These are phyloP conservation scores for Pogoniulus pusillus DNA, from an alignment of 2,797 vertebrate genomes.

Conservation along the genomic window DNA sequence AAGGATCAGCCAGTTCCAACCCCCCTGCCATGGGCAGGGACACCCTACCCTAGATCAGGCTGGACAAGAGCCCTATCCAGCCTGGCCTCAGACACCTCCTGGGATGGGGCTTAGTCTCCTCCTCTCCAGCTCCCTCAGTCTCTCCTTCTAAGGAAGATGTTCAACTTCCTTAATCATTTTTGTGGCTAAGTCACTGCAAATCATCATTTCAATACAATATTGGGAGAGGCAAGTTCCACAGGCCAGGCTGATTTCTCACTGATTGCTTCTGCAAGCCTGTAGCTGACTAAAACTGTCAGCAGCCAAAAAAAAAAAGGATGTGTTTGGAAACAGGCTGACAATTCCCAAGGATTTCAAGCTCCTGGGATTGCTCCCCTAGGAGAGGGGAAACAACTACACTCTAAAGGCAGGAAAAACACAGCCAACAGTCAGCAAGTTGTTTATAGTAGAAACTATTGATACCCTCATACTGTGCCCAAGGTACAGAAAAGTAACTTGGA, in stretches of 20 bases:
- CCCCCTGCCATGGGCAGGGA: too few relatives aligned
- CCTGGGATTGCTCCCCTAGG: not conserved
- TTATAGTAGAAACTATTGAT: slow-evolving; percentile 13
- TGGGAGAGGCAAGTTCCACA: not conserved
- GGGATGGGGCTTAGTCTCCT: too few relatives aligned
- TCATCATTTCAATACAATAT: not conserved
- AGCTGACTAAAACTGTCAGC: not conserved
- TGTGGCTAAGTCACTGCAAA: not conserved
- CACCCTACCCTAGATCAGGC: too few relatives aligned
- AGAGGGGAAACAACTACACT: slow-evolving; percentile 38
- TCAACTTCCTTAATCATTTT: too few relatives aligned
- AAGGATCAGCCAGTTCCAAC: too few relatives aligned
- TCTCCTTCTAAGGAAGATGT: too few relatives aligned
- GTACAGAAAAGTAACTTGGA: slow-evolving; percentile 22
- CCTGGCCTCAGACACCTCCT: too few relatives aligned
- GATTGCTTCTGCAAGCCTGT: not conserved
- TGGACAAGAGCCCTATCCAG: too few relatives aligned
- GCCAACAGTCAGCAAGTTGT: not conserved
- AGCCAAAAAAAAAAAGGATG: not conserved
- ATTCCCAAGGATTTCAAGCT: not conserved
- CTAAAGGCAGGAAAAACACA: slow-evolving; percentile 10
- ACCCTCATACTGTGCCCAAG: not conserved
- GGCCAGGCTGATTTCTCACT: not conserved
- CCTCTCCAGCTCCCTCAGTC: too few relatives aligned
- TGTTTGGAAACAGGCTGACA: not conserved